A percentile compares a stretch with the other conserved stretches of the same genome.
Evolutionary conservation across 2,113 vertebrate species (phyloP).

Genomic region (Malurus alboscapulatus): DNA sequence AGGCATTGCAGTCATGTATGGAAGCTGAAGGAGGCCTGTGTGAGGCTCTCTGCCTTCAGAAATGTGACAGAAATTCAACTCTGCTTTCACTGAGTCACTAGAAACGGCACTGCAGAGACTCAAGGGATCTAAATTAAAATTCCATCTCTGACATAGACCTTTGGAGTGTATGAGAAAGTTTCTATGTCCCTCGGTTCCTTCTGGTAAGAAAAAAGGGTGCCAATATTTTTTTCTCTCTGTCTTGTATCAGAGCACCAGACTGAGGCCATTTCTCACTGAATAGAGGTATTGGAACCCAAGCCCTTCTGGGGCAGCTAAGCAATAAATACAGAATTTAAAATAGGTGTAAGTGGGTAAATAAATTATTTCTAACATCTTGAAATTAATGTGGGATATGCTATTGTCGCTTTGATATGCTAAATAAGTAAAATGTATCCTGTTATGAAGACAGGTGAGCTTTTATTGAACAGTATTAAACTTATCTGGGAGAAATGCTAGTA

Average conservation of each 20-base stretch:
- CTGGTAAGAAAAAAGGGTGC: background rate
- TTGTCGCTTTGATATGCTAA: background rate
- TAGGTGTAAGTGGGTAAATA: background rate
- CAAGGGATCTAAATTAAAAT: conserved; percentile 35
- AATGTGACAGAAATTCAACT: conserved; percentile 21
- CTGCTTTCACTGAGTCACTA: background rate
- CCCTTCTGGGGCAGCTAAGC: background rate
- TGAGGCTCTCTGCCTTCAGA: background rate
- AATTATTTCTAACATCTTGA: background rate
- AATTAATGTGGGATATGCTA: background rate
- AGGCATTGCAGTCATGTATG: background rate
- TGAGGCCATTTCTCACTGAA: background rate
- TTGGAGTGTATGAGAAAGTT: conserved; percentile 3
- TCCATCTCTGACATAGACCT: conserved; percentile 20
- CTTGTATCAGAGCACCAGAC: background rate
- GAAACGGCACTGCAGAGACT: background rate
- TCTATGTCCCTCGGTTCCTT: background rate
- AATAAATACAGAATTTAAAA: background rate
- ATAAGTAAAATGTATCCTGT: background rate
- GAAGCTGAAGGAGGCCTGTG: background rate
- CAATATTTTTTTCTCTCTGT: background rate
- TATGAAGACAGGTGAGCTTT: background rate
- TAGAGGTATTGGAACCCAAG: background rate
- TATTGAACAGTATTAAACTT: background rate
- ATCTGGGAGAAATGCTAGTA: background rate